Evolutionary conservation across 2,797 vertebrate species (phyloP).

Genomic region (Pteronotus mesoamericanus): DNA sequence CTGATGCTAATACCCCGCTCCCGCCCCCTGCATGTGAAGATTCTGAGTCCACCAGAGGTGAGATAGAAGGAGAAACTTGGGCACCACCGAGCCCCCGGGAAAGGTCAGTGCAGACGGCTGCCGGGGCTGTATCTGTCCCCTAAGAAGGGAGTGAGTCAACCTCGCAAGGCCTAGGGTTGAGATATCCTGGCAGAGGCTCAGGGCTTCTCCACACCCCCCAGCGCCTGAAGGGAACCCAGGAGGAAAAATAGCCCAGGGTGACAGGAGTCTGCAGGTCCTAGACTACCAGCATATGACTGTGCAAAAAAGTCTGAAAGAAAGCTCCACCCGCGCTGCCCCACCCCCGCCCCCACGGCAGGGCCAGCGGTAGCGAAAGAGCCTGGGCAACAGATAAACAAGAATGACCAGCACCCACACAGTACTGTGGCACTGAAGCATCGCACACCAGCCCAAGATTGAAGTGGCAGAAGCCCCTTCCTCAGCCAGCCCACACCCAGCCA

Average conservation of each 20-base stretch:
- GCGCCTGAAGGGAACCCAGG: background rate
- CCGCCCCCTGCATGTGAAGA: background rate
- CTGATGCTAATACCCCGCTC: no score
- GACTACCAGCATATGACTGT: background rate
- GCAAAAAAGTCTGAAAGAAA: background rate
- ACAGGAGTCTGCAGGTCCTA: background rate
- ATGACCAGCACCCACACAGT: background rate
- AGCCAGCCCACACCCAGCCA: no score
- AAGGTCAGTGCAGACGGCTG: background rate
- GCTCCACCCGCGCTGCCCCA: no score
- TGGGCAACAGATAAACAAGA: background rate
- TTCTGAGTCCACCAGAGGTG: background rate
- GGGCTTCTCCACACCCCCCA: background rate
- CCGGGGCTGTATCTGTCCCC: background rate
- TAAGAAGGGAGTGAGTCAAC: background rate
- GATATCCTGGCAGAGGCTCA: background rate
- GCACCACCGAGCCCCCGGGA: background rate
- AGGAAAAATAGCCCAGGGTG: background rate
- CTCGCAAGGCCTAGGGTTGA: background rate
- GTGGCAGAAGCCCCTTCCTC: background rate
- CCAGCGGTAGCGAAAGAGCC: background rate
- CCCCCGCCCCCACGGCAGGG: no score
- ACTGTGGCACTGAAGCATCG: rapidly evolving
- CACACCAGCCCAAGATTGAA: background rate
- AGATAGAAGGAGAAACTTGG: background rate